These are phyloP conservation scores for Seriola dumerili DNA, from an alignment of 2,113 vertebrate species.

Conservation along the genomic window DNA sequence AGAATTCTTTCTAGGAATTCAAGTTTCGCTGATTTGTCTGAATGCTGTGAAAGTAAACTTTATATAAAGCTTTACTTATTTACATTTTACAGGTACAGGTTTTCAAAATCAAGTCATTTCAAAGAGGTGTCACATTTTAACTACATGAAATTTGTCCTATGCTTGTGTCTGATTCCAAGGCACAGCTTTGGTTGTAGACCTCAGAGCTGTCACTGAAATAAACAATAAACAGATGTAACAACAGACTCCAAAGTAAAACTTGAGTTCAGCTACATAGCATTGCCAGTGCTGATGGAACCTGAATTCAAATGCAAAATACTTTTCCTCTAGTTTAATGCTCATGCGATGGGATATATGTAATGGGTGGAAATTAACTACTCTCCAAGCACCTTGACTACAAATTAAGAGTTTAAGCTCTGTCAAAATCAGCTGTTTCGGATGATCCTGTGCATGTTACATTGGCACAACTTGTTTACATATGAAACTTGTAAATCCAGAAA, in stretches of 20 bases:
- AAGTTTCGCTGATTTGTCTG: not conserved
- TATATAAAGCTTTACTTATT: not conserved
- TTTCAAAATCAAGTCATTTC: not conserved
- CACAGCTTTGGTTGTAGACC: constrained; percentile 51
- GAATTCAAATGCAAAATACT: not conserved
- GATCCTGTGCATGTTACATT: constrained; percentile 18
- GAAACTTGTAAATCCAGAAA: not conserved
- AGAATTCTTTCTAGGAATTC: not conserved
- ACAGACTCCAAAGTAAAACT: not conserved
- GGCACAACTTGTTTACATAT: constrained; percentile 12
- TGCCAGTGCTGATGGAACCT: constrained; percentile 26
- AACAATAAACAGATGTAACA: constrained; percentile 1
- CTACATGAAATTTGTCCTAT: not conserved
- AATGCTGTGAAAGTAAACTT: not conserved
- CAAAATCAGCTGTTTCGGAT: not conserved
- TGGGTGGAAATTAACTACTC: not conserved
- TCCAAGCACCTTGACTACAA: constrained; percentile 12
- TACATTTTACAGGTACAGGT: not conserved
- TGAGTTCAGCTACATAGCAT: constrained; percentile 2
- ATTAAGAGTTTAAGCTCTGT: not conserved
- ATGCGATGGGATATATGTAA: not conserved
- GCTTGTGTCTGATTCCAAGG: constrained; percentile 37
- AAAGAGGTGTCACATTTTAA: constrained; percentile 1
- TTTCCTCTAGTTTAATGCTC: not conserved
- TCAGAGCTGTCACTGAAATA: constrained; percentile 14